Evolutionary conservation across 2,113 vertebrate genomes (phyloP).

Genomic region (Meleagris gallopavo): DNA sequence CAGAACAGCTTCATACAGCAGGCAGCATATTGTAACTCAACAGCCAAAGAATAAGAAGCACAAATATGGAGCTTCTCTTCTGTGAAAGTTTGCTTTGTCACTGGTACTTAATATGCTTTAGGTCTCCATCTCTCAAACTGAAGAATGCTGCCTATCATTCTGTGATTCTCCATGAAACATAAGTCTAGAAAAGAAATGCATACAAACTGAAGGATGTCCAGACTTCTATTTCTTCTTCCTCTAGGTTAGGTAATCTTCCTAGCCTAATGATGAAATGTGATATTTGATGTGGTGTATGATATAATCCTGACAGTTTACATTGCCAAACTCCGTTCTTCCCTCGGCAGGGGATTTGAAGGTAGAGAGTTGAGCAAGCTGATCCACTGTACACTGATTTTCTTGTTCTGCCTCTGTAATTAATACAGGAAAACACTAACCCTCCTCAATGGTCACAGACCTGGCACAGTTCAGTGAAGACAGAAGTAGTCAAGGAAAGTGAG

Average conservation of each 20-base stretch:
- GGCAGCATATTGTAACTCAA: background rate
- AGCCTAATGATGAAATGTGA: background rate
- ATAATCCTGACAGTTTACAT: background rate
- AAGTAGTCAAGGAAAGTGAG: background rate
- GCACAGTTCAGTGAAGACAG: background rate
- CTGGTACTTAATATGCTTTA: background rate
- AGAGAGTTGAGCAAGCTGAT: background rate
- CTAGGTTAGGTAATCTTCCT: background rate
- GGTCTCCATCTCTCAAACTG: background rate
- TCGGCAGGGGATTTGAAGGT: background rate
- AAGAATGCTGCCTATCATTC: accelerated
- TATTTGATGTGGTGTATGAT: background rate
- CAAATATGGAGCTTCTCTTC: background rate
- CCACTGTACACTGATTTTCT: background rate
- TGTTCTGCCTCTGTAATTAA: background rate
- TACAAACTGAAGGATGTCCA: background rate
- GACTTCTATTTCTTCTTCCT: background rate
- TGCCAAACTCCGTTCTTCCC: background rate
- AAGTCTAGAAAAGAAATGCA: background rate
- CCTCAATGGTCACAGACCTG: background rate
- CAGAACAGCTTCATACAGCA: background rate
- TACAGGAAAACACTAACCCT: background rate
- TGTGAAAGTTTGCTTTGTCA: background rate
- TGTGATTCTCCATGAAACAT: background rate
- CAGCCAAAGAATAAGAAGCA: background rate